A percentile compares a stretch with the other conserved stretches of the same genome.
Evolutionary conservation across 2,113 vertebrate genomes (phyloP).

Genomic region (Pandion haliaetus): DNA sequence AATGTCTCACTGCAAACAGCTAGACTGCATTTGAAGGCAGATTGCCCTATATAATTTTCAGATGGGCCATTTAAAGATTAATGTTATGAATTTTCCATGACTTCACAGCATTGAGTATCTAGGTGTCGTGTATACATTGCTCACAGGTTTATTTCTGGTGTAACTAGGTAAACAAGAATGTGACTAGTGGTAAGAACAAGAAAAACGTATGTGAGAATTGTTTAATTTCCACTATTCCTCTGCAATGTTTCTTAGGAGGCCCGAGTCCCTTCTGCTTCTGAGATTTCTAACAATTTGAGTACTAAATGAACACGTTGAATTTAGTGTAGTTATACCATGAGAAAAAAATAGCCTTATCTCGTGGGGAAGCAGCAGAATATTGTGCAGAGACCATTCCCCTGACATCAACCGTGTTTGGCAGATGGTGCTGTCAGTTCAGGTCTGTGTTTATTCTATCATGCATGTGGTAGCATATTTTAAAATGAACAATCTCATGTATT

Average conservation of each 20-base stretch:
- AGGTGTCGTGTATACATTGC: neutral
- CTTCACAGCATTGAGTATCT: neutral
- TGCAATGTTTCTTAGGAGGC: neutral
- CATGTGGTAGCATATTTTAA: conserved; percentile 81
- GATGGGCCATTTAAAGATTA: neutral
- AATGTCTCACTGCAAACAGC: neutral
- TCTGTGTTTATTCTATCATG: conserved; percentile 84
- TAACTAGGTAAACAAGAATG: neutral
- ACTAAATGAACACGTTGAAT: conserved; percentile 80
- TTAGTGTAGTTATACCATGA: conserved; percentile 71
- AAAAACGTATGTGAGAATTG: neutral
- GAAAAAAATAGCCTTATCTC: conserved; percentile 78
- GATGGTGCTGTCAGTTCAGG: conserved; percentile 83
- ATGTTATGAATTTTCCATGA: conserved; percentile 30
- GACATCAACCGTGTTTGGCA: conserved; percentile 82
- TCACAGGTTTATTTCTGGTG: neutral
- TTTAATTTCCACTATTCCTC: neutral
- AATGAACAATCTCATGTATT: conserved; percentile 80
- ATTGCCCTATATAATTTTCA: neutral
- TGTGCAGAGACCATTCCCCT: conserved; percentile 70
- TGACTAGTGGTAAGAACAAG: neutral
- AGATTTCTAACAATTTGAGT: conserved; percentile 70
- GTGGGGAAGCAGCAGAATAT: conserved; percentile 70
- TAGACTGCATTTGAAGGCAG: conserved; percentile 18
- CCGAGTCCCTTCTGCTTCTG: neutral